These are phyloP conservation scores for Columba livia DNA, from an alignment of 2,113 vertebrate genomes.

Conservation along the genomic window DNA sequence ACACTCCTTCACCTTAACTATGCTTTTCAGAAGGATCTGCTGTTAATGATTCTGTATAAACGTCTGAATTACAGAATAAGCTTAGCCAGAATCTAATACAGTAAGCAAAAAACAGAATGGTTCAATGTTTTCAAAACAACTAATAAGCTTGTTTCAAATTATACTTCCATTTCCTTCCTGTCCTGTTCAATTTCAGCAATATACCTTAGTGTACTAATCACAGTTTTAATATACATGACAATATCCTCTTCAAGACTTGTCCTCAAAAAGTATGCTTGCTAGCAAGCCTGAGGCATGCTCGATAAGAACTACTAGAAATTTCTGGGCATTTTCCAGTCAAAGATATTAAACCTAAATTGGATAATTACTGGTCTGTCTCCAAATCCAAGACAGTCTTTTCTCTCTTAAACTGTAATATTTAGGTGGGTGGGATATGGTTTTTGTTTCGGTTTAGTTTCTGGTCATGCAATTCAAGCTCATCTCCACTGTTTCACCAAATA, in stretches of 20 bases:
- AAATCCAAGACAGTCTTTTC: background rate
- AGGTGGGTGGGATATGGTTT: rapidly evolving
- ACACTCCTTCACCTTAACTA: background rate
- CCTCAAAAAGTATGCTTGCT: background rate
- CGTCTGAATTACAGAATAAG: background rate
- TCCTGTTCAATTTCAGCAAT: background rate
- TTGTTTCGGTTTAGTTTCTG: too few relatives aligned
- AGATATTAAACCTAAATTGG: background rate
- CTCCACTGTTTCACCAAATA: background rate
- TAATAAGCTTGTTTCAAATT: background rate
- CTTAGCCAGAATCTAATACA: background rate
- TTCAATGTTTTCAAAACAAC: background rate
- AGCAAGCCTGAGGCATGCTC: background rate
- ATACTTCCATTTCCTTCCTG: background rate
- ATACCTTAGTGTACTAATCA: background rate
- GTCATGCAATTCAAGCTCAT: background rate
- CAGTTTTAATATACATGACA: background rate
- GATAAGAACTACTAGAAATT: background rate
- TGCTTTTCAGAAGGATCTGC: background rate
- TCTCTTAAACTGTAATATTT: background rate
- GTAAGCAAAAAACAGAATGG: background rate
- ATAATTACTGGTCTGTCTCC: background rate
- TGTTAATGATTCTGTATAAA: background rate
- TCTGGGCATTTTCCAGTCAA: background rate
- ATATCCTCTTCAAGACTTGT: background rate